phyloP scores from a whole-genome alignment of 2,888 invertebrate species.

The Dermolepida albohirtum region DNA sequence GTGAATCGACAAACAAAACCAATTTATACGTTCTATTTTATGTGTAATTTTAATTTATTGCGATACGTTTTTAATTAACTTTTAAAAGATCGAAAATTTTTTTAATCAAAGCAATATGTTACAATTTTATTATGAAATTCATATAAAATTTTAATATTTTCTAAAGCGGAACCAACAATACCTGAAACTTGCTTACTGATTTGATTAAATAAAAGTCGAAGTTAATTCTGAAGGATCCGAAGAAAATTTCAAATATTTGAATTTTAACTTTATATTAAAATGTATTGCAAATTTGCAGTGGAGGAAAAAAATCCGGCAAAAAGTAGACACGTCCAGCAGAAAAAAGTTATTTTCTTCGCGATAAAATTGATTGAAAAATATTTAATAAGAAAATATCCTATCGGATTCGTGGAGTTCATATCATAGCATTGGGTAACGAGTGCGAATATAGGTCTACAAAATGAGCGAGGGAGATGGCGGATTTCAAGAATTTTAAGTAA shows the following conservation, averaged over 20 bases:
- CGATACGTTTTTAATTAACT: no score
- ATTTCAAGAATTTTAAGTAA: conserved; percentile 42
- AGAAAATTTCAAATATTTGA: conserved; percentile 15
- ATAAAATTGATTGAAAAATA: conserved; percentile 24
- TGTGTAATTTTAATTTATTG: no score
- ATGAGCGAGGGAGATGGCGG: not conserved
- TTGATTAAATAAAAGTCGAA: not conserved
- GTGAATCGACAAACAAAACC: no score
- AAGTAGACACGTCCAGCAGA: not conserved
- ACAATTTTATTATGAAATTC: no score
- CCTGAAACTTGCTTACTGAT: no score
- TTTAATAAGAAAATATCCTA: conserved; percentile 24
- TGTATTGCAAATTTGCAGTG: conserved; percentile 5
- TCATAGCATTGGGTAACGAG: not conserved
- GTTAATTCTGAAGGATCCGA: not conserved
- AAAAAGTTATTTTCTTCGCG: conserved; percentile 13
- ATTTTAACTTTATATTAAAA: conserved; percentile 21
- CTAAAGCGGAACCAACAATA: no score
- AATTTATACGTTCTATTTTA: no score
- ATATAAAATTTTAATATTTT: no score
- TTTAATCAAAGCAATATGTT: no score
- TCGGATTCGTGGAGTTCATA: not conserved
- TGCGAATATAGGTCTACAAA: not conserved
- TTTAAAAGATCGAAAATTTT: no score
- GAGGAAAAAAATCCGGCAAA: not conserved